Evolutionary conservation across 92 coral and sea anemone genomes (phyloP).

Genomic region (Parazoanthus atlanticus): DNA sequence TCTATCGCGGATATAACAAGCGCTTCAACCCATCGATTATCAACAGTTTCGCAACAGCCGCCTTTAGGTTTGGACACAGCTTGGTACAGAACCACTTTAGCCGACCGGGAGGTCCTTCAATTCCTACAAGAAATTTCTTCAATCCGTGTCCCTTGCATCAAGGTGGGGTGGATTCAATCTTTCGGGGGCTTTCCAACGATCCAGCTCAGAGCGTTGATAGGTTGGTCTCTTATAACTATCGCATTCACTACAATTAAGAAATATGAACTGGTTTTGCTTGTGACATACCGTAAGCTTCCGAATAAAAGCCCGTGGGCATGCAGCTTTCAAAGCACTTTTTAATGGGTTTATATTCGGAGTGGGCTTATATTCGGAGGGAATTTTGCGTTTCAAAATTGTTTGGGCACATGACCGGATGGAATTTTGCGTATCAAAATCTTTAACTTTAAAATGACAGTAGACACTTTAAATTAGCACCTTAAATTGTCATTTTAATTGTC

Average conservation of each 20-base stretch:
- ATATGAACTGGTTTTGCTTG: too few relatives aligned
- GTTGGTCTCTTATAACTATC: background rate
- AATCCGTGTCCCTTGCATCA: constrained; percentile 20
- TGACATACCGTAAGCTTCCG: too few relatives aligned
- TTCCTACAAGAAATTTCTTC: background rate
- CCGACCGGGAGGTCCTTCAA: constrained; percentile 3
- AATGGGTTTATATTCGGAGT: too few relatives aligned
- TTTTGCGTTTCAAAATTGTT: too few relatives aligned
- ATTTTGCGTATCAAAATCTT: too few relatives aligned
- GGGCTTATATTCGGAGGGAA: too few relatives aligned
- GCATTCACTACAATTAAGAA: background rate
- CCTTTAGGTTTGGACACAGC: constrained; percentile 69
- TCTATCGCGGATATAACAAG: constrained; percentile 49
- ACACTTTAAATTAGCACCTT: too few relatives aligned
- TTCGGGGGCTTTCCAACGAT: constrained; percentile 17
- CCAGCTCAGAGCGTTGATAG: constrained; percentile 15
- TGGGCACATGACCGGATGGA: too few relatives aligned
- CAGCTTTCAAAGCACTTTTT: too few relatives aligned
- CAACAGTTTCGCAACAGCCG: constrained; percentile 63
- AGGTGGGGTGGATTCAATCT: constrained; percentile 15
- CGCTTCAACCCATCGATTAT: constrained; percentile 43
- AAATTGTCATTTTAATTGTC: too few relatives aligned
- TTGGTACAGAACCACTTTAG: constrained; percentile 53
- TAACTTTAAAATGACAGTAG: too few relatives aligned
- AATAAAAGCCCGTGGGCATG: too few relatives aligned